These are phyloP conservation scores for Pelochelys cantorii DNA, from an alignment of 2,797 vertebrate species.

Conservation along the genomic window DNA sequence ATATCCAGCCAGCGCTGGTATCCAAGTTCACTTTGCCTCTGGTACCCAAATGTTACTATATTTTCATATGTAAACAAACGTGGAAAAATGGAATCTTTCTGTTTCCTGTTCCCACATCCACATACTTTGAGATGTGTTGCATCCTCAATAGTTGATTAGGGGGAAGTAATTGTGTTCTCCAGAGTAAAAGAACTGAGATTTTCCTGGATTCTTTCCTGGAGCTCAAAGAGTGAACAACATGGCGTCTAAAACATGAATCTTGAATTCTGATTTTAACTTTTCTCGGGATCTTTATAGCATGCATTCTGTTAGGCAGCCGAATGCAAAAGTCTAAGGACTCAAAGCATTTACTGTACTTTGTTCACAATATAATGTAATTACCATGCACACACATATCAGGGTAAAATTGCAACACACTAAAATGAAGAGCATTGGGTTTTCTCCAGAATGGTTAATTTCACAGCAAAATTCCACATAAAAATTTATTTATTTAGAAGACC, in stretches of 20 bases:
- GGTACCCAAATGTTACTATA: not conserved
- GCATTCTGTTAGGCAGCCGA: conserved; percentile 3
- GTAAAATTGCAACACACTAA: conserved; percentile 29
- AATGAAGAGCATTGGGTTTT: conserved; percentile 13
- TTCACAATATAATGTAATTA: conserved; percentile 19
- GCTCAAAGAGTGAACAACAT: not conserved
- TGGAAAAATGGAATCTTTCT: conserved; percentile 20
- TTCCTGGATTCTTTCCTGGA: not conserved
- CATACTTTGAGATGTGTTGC: not conserved
- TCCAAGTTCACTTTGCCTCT: not conserved
- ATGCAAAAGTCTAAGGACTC: not conserved
- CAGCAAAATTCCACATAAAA: not conserved
- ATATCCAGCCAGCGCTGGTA: not conserved
- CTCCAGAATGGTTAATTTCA: not conserved
- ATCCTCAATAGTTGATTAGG: conserved; percentile 6
- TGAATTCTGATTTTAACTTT: conserved; percentile 23
- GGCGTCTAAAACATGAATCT: not conserved
- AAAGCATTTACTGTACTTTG: conserved; percentile 7
- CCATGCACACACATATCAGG: conserved; percentile 24
- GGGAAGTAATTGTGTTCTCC: conserved; percentile 4
- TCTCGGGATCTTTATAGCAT: conserved; percentile 5
- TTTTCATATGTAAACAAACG: conserved; percentile 35
- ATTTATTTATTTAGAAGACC: not conserved
- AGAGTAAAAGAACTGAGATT: conserved; percentile 19
- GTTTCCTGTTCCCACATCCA: not conserved